Evolutionary conservation across 2,113 vertebrate species (phyloP), one percentile per base, ranked within the genome.

Genomic region (Poeciliopsis prolifica): DNA sequence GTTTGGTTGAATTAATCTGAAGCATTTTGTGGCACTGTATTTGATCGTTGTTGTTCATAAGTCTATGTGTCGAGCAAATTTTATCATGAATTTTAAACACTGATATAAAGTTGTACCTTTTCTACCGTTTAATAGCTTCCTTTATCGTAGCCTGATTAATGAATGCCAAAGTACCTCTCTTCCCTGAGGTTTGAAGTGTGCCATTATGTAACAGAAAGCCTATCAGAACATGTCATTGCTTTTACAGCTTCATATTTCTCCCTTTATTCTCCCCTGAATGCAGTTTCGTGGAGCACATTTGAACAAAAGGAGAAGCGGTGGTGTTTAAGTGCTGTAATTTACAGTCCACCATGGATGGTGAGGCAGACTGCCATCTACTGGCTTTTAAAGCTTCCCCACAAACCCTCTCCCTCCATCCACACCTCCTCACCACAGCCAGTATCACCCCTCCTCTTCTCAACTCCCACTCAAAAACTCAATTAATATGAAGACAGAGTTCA

Each of bases 341-440:
- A 75, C 61, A 76, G 70, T 78, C 13, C 31, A 65, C 80, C 77
- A 76, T 66, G 65, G 78, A 80, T 19, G 35, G 70, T 84, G 86
- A 90, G 72, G 77, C 81, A 87, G 87, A 82, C 88, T 86, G 92
- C 92, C 93, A 93, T 92, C 93, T 93, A 88, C 87, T 68, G 93
- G 90, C 66, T 78, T 75, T 72, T 72, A 79, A 79, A 69, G 33
- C 1, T 1, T 19, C 44, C 44, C 44, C 44, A 31, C 10, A 9
- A 24, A 0, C 4, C 73, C 0, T n/a, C 40, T 2, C 58, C 26
- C 63, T 14, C 3, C n/a, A n/a, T 14, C 61, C 79, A 35, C 66
- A 51, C 0, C 3, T 22, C 17, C 22, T 77, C 63, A 81, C 10
- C 65, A 1, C 8, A 68, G 28, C 62, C 13, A 24, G 13, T 61